Conservation (phyloP, 1,140 invertebrate species). For the Scaptomyza montana region DNA sequence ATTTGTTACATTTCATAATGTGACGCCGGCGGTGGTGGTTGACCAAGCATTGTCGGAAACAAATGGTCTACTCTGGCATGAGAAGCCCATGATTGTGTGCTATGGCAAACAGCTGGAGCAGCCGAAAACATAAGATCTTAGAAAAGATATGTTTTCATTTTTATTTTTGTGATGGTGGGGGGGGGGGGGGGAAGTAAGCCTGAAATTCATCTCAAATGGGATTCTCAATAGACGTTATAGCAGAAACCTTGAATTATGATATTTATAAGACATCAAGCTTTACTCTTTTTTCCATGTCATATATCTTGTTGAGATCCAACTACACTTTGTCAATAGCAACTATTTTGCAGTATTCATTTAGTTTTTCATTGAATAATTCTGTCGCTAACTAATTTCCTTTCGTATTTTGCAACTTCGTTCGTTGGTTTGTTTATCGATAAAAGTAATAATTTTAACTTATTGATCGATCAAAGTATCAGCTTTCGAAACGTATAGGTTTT, state of each 20-base stretch:
- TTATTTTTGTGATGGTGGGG: no score
- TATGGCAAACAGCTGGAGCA: slow-evolving; percentile 87
- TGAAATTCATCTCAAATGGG: neutral
- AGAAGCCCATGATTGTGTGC: slow-evolving; percentile 85
- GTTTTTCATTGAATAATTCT: no score
- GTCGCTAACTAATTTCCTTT: no score
- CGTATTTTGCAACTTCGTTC: no score
- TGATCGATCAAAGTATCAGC: neutral
- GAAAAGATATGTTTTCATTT: no score
- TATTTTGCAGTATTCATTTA: no score
- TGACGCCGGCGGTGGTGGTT: slow-evolving; percentile 88
- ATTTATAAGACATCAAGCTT: neutral
- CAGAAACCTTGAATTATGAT: neutral
- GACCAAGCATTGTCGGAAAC: slow-evolving; percentile 91
- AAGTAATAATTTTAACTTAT: no score
- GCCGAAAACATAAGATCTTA: no score
- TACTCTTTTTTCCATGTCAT: no score
- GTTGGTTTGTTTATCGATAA: no score
- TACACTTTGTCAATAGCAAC: no score
- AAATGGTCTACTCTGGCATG: slow-evolving; percentile 95
- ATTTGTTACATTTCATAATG: slow-evolving; percentile 88
- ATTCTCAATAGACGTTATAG: neutral
- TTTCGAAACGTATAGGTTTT: neutral
- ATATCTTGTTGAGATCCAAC: no score
- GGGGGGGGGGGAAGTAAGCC: neutral